phyloP scores from a whole-genome alignment of 2,113 vertebrate species.

The Gopherus evgoodei region DNA sequence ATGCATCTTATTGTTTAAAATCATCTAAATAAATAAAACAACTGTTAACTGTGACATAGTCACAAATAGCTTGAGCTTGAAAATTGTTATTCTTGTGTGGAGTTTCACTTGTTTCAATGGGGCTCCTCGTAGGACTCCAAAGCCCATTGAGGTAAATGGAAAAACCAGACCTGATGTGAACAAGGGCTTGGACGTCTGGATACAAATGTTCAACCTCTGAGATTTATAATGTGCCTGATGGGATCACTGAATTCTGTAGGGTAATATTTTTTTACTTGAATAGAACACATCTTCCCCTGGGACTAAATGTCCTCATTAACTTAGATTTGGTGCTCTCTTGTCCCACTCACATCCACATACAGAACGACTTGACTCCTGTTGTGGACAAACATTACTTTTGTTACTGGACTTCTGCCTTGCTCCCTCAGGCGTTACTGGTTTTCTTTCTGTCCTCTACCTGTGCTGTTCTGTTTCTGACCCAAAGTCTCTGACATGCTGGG shows the following conservation, averaged over 20 bases:
- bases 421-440: neutral
- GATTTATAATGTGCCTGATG: neutral
- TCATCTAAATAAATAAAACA: neutral
- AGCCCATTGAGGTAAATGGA: rapidly evolving
- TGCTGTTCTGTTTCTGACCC: neutral
- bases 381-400: neutral
- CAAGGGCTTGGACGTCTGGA: neutral
- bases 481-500: neutral
- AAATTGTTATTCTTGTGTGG: neutral
- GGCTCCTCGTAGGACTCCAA: neutral
- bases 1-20: neutral
- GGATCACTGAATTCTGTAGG: neutral
- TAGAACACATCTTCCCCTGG: neutral
- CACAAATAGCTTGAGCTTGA: rapidly evolving
- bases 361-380: neutral
- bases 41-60: neutral
- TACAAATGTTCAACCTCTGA: neutral
- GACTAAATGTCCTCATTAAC: neutral
- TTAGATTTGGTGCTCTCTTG: neutral
- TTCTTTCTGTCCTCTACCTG: neutral
- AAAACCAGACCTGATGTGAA: neutral
- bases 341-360: neutral
- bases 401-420: neutral
- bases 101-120: neutral
- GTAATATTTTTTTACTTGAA: neutral